phyloP scores from a whole-genome alignment of 2,113 vertebrate genomes.

The Sander vitreus region DNA sequence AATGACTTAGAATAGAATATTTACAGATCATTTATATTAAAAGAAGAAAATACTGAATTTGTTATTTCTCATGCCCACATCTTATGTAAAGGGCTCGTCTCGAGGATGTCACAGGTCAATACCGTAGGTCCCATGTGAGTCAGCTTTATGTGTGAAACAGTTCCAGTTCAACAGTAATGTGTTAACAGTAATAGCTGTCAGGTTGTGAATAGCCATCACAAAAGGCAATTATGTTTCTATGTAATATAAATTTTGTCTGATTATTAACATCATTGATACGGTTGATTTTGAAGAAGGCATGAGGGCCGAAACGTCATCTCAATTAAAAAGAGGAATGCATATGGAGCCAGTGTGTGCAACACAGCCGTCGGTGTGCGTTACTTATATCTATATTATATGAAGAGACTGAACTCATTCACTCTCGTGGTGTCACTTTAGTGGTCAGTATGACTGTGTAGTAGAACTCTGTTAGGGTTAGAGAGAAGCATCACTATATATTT shows the following conservation, averaged over 20 bases:
- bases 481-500: neutral
- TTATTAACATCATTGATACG: no score
- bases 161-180: slow-evolving; percentile 4
- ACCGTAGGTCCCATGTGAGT: slow-evolving; percentile 18
- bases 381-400: neutral
- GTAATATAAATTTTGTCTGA: neutral
- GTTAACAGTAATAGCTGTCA: slow-evolving; percentile 13
- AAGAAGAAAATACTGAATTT: slow-evolving; percentile 2
- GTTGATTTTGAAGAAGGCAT: no score
- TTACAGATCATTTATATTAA: neutral
- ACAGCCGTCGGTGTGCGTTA: no score
- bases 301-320: no score
- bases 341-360: no score
- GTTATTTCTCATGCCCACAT: neutral
- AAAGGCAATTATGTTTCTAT: neutral
- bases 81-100: slow-evolving; percentile 17
- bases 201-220: neutral
- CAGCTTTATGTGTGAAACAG: slow-evolving; percentile 14
- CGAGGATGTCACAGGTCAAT: slow-evolving; percentile 10
- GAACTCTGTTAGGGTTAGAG: neutral
- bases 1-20: neutral
- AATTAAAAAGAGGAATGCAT: no score
- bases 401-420: neutral
- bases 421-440: neutral
- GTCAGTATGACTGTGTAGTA: neutral